phyloP scores from a whole-genome alignment of 64 coral and sea anemone species.

The Pachyseris speciosa region DNA sequence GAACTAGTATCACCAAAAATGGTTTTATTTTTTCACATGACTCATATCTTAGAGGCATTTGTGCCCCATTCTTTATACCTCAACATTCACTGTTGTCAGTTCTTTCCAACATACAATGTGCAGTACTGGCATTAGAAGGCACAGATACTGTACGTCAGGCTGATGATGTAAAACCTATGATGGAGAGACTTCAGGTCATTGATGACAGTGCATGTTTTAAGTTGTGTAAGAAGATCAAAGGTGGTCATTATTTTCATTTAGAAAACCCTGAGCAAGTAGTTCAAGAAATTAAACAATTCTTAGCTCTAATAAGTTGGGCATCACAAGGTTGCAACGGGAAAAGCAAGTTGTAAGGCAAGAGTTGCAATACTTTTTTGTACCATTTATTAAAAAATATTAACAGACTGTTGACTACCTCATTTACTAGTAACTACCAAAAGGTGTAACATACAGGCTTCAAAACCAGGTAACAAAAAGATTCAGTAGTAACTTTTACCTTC shows the following conservation, averaged over 20 bases:
- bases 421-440: no score
- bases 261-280: slow-evolving; percentile 15
- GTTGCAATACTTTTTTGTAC: no score
- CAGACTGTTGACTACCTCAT: no score
- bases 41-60: background rate
- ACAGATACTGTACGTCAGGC: background rate
- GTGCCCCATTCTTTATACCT: background rate
- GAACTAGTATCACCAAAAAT: background rate
- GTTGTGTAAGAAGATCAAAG: background rate
- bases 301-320: background rate
- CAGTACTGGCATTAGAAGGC: background rate
- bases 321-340: background rate
- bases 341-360: slow-evolving; percentile 1
- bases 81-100: background rate
- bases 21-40: slow-evolving; percentile 19
- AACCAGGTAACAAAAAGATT: no score
- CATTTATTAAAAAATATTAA: no score
- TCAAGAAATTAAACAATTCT: slow-evolving; percentile 1
- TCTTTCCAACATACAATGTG: slow-evolving; percentile 6
- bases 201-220: background rate
- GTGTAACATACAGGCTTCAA: no score
- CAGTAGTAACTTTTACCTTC: no score
- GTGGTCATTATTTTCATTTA: slow-evolving; percentile 23
- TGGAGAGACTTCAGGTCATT: background rate
- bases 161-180: background rate